Percentiles rank a stretch among this genome's conserved stretches.
phyloP scores from a whole-genome alignment of 2,797 vertebrate species.

The Galago senegalensis region DNA sequence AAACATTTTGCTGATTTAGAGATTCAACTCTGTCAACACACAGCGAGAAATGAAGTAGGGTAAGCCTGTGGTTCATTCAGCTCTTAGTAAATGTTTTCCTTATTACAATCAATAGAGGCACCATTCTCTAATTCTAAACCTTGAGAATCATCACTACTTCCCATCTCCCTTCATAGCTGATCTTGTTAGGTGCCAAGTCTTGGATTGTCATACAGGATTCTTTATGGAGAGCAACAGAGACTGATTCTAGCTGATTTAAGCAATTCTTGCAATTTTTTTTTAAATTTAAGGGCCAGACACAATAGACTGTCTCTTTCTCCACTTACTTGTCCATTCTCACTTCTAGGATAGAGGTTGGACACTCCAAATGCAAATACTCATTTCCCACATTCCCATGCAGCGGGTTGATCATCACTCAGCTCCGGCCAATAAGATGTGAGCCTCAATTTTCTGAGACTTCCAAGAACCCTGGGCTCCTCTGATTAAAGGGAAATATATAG shows the following conservation, averaged over 20 bases:
- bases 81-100: background rate
- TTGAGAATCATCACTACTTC: constrained; percentile 3
- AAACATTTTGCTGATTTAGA: background rate
- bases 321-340: background rate
- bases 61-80: background rate
- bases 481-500: background rate
- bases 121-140: background rate
- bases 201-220: background rate
- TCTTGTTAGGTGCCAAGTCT: background rate
- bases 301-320: background rate
- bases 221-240: background rate
- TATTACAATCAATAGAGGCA: background rate
- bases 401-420: background rate
- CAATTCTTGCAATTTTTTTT: background rate
- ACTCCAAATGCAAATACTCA: background rate
- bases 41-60: background rate
- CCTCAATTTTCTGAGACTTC: background rate
- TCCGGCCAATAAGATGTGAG: background rate
- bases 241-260: background rate
- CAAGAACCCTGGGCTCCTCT: background rate
- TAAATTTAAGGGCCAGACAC: background rate
- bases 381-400: background rate
- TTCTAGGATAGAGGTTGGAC: background rate
- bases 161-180: background rate
- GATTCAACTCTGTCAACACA: background rate